Conservation (phyloP, 2,888 invertebrate species). For the Macropis europaea region DNA sequence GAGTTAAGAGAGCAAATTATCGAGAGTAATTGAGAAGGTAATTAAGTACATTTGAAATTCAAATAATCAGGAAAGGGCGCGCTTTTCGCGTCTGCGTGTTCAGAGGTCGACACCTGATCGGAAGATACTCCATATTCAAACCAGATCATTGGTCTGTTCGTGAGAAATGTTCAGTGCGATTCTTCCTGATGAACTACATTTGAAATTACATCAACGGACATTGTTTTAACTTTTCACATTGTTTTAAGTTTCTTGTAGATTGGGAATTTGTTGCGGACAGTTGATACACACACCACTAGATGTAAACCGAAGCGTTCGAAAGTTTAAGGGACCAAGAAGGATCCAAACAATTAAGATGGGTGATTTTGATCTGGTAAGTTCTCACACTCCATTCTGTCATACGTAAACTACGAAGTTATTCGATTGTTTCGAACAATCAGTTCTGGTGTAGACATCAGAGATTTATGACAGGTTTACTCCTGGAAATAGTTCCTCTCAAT, state of each 20-base stretch:
- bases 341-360: conserved; percentile 4
- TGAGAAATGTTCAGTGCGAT: not conserved
- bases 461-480: too few species aligned
- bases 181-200: conserved; percentile 6
- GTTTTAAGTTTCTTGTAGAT: too few species aligned
- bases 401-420: too few species aligned
- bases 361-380: conserved; percentile 18
- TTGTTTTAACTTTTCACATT: not conserved
- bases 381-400: too few species aligned
- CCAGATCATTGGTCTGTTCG: conserved; percentile 16
- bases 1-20: too few species aligned
- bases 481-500: too few species aligned
- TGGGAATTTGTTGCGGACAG: too few species aligned
- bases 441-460: too few species aligned
- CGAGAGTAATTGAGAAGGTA: too few species aligned
- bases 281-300: too few species aligned
- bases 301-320: not conserved
- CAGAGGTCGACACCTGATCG: not conserved
- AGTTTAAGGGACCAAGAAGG: not conserved
- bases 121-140: too few species aligned
- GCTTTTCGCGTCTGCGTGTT: not conserved
- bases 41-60: not conserved
- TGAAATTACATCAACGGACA: conserved; percentile 7
- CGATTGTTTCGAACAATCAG: too few species aligned
- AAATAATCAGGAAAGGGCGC: conserved; percentile 6